phyloP scores from a whole-genome alignment of 2,797 vertebrate species.

The Valencia hispanica region DNA sequence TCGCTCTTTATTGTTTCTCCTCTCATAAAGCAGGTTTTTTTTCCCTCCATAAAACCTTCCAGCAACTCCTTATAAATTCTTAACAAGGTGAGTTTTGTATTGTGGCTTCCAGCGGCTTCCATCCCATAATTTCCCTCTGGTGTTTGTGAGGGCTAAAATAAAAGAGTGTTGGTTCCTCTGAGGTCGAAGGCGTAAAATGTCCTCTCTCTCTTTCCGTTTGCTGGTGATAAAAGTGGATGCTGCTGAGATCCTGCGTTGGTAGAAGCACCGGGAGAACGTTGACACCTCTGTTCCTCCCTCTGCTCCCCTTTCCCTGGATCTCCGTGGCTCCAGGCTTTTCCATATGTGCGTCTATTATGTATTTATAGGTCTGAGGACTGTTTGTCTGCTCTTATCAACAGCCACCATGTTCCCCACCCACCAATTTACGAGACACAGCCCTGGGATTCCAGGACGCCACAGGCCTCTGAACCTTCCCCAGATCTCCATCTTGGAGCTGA shows the following conservation, averaged over 20 bases:
- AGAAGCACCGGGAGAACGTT: slow-evolving; percentile 13
- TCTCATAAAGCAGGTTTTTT: slow-evolving; percentile 62
- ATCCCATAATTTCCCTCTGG: slow-evolving; percentile 37
- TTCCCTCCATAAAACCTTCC: slow-evolving; percentile 69
- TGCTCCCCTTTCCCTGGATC: slow-evolving; percentile 9
- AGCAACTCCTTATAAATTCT: slow-evolving; percentile 73
- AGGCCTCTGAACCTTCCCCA: slow-evolving; percentile 38
- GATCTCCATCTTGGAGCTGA: slow-evolving; percentile 36
- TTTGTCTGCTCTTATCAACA: slow-evolving; percentile 77
- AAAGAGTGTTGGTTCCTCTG: slow-evolving; percentile 27
- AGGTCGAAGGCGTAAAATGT: slow-evolving; percentile 24
- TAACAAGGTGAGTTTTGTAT: slow-evolving; percentile 72
- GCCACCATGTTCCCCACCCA: slow-evolving; percentile 72
- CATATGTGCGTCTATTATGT: slow-evolving; percentile 70
- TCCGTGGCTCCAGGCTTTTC: slow-evolving; percentile 58
- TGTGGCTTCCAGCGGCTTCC: slow-evolving; percentile 50
- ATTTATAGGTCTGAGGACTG: slow-evolving; percentile 66
- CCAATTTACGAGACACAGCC: slow-evolving; percentile 71
- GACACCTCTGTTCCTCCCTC: slow-evolving; percentile 7
- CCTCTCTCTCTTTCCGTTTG: slow-evolving; percentile 36
- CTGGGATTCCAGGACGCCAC: slow-evolving; percentile 59
- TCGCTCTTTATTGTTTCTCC: slow-evolving; percentile 58
- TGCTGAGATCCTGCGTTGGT: slow-evolving; percentile 7
- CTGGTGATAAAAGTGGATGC: slow-evolving; percentile 38
- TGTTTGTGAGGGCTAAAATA: slow-evolving; percentile 45